phyloP scores from a whole-genome alignment of 2,888 invertebrate species.

The Gasteruption jaculator region DNA sequence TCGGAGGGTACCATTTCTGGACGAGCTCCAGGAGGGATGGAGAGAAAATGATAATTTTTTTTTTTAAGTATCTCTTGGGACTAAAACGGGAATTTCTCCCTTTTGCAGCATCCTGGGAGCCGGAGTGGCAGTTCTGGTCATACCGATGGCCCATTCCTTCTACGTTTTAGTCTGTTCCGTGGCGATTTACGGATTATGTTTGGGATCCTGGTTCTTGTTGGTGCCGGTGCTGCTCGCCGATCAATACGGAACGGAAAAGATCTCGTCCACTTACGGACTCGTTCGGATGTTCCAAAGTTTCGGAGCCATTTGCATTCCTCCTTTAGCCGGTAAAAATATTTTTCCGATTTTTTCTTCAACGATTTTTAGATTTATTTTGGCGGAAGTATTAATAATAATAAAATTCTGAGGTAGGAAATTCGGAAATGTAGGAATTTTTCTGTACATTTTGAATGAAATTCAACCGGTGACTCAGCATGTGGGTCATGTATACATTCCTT shows the following conservation, averaged over 20 bases:
- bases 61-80: too few species aligned
- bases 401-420: background rate
- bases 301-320: conserved; percentile 70
- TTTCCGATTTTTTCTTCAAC: background rate
- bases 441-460: too few species aligned
- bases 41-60: background rate
- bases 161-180: conserved; percentile 64
- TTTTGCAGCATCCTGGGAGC: conserved; percentile 64
- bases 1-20: too few species aligned
- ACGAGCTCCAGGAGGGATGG: too few species aligned
- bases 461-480: too few species aligned
- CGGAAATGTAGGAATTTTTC: too few species aligned
- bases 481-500: too few species aligned
- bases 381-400: background rate
- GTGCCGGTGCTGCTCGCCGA: conserved; percentile 72
- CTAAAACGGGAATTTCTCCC: too few species aligned
- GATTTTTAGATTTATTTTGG: conserved; percentile 2
- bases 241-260: conserved; percentile 69
- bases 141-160: conserved; percentile 65
- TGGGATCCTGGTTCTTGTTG: conserved; percentile 73
- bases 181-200: conserved; percentile 66
- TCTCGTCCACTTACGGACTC: conserved; percentile 71
- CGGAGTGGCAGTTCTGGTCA: conserved; percentile 63
- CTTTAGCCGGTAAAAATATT: conserved; percentile 59
- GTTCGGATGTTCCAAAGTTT: conserved; percentile 74